These are phyloP conservation scores for Microhierax caerulescens DNA, from an alignment of 2,797 vertebrate genomes.

Conservation along the genomic window DNA sequence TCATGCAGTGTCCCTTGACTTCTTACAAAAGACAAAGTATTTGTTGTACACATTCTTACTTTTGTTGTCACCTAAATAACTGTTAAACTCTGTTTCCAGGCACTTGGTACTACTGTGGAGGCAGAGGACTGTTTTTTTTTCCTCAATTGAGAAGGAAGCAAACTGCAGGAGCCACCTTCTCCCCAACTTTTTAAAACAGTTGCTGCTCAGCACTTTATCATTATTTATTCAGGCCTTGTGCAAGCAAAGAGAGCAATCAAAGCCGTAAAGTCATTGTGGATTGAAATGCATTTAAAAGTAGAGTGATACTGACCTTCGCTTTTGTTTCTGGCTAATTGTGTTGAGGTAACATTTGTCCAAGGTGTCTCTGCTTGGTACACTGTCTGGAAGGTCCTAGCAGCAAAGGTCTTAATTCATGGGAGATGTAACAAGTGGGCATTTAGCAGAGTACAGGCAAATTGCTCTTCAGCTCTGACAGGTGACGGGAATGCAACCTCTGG, in stretches of 20 bases:
- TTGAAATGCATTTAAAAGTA: background rate
- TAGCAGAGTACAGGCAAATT: background rate
- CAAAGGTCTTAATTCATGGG: background rate
- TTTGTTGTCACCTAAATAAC: background rate
- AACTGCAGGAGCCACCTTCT: background rate
- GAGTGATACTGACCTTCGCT: background rate
- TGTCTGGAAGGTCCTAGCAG: background rate
- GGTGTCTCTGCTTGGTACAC: background rate
- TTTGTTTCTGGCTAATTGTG: background rate
- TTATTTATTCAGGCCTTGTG: background rate
- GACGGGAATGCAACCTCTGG: background rate
- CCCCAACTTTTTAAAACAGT: background rate
- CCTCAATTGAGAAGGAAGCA: background rate
- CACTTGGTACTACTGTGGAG: background rate
- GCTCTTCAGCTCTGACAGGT: slow-evolving; percentile 2
- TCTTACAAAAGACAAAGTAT: background rate
- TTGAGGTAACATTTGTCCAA: background rate
- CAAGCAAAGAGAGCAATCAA: background rate
- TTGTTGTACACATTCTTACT: background rate
- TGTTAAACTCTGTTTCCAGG: background rate
- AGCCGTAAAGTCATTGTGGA: background rate
- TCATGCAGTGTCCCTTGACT: background rate
- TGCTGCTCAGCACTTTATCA: background rate
- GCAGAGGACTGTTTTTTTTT: background rate
- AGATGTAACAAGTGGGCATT: background rate